Evolutionary conservation across 1,140 invertebrate genomes (phyloP), one percentile per base, ranked within the genome.

Genomic region (Drosophila carrolli): DNA sequence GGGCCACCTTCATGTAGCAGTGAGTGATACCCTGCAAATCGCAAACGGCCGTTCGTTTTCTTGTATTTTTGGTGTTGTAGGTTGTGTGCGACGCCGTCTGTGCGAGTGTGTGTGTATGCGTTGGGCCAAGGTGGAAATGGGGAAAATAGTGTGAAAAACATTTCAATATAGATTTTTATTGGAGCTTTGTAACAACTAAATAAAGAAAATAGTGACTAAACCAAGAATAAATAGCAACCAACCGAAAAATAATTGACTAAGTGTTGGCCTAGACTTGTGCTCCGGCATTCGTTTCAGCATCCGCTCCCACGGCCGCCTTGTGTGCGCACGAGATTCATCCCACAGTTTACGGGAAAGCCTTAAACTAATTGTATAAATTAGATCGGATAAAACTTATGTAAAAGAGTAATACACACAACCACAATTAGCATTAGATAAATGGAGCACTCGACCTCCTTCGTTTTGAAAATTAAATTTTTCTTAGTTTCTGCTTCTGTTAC

Each of bases 391-490:
- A 71, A 66, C 50, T 66, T 61, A 63, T 75, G 55, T 78, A 77
- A 86, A 88, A 74, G 72, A 66, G 81, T 85, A 85, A 80, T 89
- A 89, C 86, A 90, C 81, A 90, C 86, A 90, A 90, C 86, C 81
- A 90, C 85, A 90, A 79, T 90, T 85, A 90, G 75, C 79, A 81
- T 73, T 90, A 83, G 72, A 88, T 72, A 75, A 78, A 51, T 48
- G 75, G 57, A 79, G 81, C 80, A 71, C 59, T 57, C 46, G 35
- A 46, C 23, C 55, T 72, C 58, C 51, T 60, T 61, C 55, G 59
- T 56, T 32, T 77, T 44, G 66, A 82, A 65, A 79, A 37, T 68
- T 72, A 80, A 78, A 76, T 84, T 76, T 67, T 43, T 53, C 43
- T 82, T 75, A 77, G 65, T 56, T 67, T 60, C 67, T 54, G 50